phyloP scores from a whole-genome alignment of 2,888 invertebrate species.

The Dasysyrphus tricinctus region DNA sequence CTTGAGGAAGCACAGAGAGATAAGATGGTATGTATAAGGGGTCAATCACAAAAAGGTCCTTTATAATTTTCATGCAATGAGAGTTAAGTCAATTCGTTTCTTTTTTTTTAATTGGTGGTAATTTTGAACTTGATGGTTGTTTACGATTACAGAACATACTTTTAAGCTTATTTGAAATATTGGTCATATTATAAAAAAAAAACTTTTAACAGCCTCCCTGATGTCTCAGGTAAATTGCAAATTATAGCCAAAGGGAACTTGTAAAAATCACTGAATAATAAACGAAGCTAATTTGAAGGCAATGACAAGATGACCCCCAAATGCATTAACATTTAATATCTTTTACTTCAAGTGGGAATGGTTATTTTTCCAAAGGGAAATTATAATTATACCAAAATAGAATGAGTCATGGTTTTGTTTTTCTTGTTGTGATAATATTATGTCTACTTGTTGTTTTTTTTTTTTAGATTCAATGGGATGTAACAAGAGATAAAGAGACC shows the following conservation, averaged over 20 bases:
- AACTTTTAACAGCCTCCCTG: too few relatives aligned
- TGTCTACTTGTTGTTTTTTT: background rate
- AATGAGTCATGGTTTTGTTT: background rate
- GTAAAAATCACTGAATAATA: slow-evolving; percentile 26
- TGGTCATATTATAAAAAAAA: background rate
- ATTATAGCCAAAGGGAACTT: background rate
- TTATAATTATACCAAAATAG: slow-evolving; percentile 8
- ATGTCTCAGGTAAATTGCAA: slow-evolving; percentile 16
- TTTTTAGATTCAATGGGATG: background rate
- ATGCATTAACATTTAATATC: slow-evolving; percentile 15
- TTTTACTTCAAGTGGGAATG: background rate
- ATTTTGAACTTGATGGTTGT: background rate
- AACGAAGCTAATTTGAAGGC: slow-evolving; percentile 26
- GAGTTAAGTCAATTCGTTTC: too few relatives aligned
- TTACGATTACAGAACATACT: background rate
- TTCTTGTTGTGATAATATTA: background rate
- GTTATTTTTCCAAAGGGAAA: slow-evolving; percentile 3
- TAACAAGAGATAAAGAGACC: background rate
- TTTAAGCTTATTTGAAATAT: slow-evolving; percentile 12
- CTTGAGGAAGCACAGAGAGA: background rate
- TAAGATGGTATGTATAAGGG: background rate
- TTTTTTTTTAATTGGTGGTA: background rate
- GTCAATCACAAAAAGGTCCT: background rate
- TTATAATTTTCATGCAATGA: background rate
- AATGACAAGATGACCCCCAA: slow-evolving; percentile 1